Percentiles rank a stretch among this genome's conserved stretches.
Conservation (phyloP, 92 coral and sea anemone genomes). For the Heliopora coerulea region DNA sequence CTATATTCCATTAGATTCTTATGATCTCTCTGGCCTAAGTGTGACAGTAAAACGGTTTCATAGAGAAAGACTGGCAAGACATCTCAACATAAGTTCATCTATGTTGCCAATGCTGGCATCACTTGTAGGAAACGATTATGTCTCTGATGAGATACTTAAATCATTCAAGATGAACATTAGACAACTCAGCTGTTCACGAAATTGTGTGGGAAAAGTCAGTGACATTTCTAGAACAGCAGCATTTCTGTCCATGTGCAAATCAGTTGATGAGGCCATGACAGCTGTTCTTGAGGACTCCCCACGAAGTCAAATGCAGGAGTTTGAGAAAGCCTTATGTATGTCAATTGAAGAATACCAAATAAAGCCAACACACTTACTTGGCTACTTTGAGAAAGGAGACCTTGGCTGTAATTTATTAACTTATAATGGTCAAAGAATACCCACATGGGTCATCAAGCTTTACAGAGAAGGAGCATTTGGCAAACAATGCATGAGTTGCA, state of each 20-base stretch:
- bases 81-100: conserved; percentile 49
- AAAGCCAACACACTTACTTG: conserved; percentile 39
- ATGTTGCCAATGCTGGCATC: conserved; percentile 83
- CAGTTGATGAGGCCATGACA: conserved; percentile 48
- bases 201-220: no score
- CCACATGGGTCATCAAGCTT: conserved; percentile 30
- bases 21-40: conserved; percentile 33
- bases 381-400: conserved; percentile 47
- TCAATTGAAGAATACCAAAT: conserved; percentile 69
- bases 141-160: conserved; percentile 47
- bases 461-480: conserved; percentile 70
- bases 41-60: conserved; percentile 54
- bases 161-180: neutral
- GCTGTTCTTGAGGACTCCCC: conserved; percentile 38
- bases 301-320: conserved; percentile 18
- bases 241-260: conserved; percentile 51
- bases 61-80: conserved; percentile 53
- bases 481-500: conserved; percentile 43
- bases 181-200: no score
- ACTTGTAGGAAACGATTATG: conserved; percentile 80
- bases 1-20: conserved; percentile 72
- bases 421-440: neutral
- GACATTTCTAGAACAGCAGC: conserved; percentile 38
- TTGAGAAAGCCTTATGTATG: conserved; percentile 44
- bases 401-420: conserved; percentile 48